phyloP scores from a whole-genome alignment of 2,797 vertebrate species.

The Poeciliopsis gracilis region DNA sequence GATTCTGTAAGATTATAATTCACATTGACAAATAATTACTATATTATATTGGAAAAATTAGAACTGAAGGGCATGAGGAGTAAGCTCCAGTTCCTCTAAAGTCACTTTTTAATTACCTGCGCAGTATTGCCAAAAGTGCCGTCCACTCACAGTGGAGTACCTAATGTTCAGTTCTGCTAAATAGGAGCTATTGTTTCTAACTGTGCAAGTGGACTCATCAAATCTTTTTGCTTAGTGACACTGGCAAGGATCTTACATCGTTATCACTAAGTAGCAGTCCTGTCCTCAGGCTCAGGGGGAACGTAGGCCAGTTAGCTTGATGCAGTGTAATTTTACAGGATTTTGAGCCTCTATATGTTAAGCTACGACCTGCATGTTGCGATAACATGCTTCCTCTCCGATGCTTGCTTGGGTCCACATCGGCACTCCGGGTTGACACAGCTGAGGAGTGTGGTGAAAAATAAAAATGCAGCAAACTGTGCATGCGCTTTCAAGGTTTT shows the following conservation, averaged over 20 bases:
- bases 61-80: background rate
- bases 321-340: conserved; percentile 40
- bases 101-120: background rate
- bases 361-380: conserved; percentile 33
- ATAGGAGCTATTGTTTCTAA: conserved; percentile 3
- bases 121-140: background rate
- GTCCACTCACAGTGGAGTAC: background rate
- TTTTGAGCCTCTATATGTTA: conserved; percentile 33
- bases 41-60: background rate
- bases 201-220: conserved; percentile 19
- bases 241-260: conserved; percentile 16
- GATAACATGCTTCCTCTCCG: conserved; percentile 42
- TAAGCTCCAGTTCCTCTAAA: background rate
- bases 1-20: background rate
- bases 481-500: background rate
- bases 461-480: conserved; percentile 29
- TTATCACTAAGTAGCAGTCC: conserved; percentile 37
- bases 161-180: background rate
- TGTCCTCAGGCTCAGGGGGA: conserved; percentile 30
- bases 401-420: conserved; percentile 23
- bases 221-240: conserved; percentile 24
- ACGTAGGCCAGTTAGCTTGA: conserved; percentile 37
- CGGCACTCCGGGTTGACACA: conserved; percentile 21
- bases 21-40: background rate
- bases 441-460: background rate